Conservation (phyloP, 2,888 invertebrate species). For the Entomobrya proxima region DNA sequence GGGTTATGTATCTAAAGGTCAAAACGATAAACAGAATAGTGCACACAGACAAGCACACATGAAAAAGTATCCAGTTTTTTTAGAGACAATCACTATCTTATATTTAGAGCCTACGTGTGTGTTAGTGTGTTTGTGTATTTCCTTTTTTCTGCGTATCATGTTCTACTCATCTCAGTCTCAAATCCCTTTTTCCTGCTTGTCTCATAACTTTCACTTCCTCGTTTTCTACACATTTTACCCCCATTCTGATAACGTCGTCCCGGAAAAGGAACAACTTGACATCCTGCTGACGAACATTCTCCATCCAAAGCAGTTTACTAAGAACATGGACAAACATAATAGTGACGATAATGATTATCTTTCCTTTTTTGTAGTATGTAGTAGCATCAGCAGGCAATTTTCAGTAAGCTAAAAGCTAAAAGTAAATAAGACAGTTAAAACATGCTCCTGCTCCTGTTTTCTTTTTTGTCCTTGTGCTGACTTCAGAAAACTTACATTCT, state of each 20-base stretch:
- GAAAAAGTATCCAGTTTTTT: no score
- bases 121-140: background rate
- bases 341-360: background rate
- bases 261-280: background rate
- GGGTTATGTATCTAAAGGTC: no score
- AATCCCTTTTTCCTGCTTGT: background rate
- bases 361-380: no score
- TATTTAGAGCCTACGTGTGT: background rate
- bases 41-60: no score
- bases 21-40: no score
- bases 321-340: constrained; percentile 1
- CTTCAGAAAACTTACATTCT: no score
- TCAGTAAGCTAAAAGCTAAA: no score
- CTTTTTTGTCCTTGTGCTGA: no score
- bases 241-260: background rate
- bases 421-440: no score
- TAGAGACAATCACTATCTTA: background rate
- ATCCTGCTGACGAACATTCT: no score
- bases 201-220: background rate
- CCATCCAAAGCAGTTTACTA: background rate
- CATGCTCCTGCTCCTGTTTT: no score
- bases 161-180: background rate
- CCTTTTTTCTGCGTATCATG: background rate
- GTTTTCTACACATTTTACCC: background rate
- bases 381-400: no score